Base-by-base conservation (phyloP, 2,113 vertebrate genomes). In the Ictalurus punctatus region DNA sequence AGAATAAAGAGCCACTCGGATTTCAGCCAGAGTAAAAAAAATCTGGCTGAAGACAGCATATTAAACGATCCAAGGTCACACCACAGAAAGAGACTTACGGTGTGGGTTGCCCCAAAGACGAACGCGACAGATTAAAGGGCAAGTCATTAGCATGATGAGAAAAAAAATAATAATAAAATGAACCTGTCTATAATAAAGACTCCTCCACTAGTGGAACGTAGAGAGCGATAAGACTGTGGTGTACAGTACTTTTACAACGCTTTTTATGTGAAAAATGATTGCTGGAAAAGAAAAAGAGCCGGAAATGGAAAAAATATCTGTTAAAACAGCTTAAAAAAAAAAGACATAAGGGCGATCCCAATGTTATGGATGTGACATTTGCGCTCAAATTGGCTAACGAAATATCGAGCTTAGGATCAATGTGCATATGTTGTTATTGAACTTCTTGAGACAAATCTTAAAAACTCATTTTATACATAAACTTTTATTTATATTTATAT, bases 21-120 rank as follows among this genome's bases (percentile, higher is more conserved):
- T 83, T 61, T 37, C 58, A 83, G 56, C 81, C 58, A 82, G 3
- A 56, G 3, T 56, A 76, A 44, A 76, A 44, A 6, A 81, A 30
- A 59, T 54, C 12, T 27, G 79, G 23, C 71, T 78, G 44, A 54
- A 84, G 87, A 34, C 58, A 40, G 82, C 25, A 79, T 79, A 74
- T 88, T 63, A 88, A 78, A 80, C 58, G 74, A 63, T 85, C 71
- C 44, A 48, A 88, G 82, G 71, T 78, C 83, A 54, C 63, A 59
- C 76, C 83, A 61, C 1, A 54, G 87, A 52, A 79, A 79, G 58
- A 40, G 1, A 44, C 81, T 34, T 78, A 84, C 37, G 10, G 37
- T 52, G 27, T 58, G 69, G 54, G 37, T 13, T 84, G 87, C 61
- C 81, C 81, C 40, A 37, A 84, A 67, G 71, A 71, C 87, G 54